These are phyloP conservation scores for Anguilla anguilla DNA, from an alignment of 2,797 vertebrate species.

Conservation along the genomic window DNA sequence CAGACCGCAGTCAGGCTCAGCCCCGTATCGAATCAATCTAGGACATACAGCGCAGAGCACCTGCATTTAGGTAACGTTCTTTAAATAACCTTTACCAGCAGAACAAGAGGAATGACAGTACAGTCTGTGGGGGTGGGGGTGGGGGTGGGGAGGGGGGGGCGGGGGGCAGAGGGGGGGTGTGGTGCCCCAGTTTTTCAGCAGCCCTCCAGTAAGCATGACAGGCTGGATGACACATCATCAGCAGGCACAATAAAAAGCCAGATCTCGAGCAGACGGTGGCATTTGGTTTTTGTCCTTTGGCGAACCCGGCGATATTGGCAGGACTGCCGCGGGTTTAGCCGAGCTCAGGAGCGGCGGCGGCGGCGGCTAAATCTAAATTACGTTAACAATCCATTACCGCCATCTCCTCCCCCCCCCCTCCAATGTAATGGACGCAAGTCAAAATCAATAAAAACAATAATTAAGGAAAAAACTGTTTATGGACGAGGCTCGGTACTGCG, in stretches of 20 bases:
- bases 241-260: constrained; percentile 52
- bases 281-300: constrained; percentile 65
- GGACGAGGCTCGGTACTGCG: constrained; percentile 3
- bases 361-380: constrained; percentile 14
- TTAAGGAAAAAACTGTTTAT: constrained; percentile 26
- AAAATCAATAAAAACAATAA: constrained; percentile 37
- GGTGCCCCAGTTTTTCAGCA: no score
- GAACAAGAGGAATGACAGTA: background rate
- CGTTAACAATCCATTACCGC: constrained; percentile 30
- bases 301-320: constrained; percentile 58
- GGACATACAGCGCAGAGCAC: constrained; percentile 49
- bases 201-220: no score
- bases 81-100: background rate
- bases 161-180: no score
- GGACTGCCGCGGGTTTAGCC: constrained; percentile 49
- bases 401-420: background rate
- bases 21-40: constrained; percentile 32
- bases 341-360: constrained; percentile 28
- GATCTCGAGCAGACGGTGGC: constrained; percentile 59
- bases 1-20: background rate
- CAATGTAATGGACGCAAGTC: background rate
- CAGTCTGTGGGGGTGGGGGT: no score
- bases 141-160: no score
- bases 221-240: constrained; percentile 48
- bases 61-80: background rate